Evolutionary conservation across 64 coral and sea anemone species (phyloP), one percentile per base, ranked within the genome.

Genomic region (Stichodactyla mertensii): DNA sequence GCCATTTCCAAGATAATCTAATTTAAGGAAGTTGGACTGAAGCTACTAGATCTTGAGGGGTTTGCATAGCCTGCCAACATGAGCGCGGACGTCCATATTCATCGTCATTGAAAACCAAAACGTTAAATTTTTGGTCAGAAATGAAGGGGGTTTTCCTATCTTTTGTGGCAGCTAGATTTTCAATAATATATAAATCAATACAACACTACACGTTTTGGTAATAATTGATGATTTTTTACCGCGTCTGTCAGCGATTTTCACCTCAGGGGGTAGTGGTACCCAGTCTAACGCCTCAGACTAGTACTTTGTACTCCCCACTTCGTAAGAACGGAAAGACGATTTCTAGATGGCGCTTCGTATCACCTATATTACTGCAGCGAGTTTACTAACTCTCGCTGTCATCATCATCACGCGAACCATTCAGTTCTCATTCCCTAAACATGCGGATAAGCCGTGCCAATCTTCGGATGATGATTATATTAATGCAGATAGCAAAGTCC

Each of bases 381-480:
- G 54, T 27, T 26, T 91, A 31, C 24, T 87, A 54, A 81, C 88
- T 5, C 6, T 94, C 58, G 36, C 71, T 53, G 55, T 91, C 52
- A 22, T 88, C 26, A 77, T 94, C 45, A 51, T 94, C 27, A 60
- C 59, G 6, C 77, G 92, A 78, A 94, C 92, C 51, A 36, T 94
- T 61, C 86, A 90, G 54, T 91, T 88, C 64, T 87, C 88, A 26
- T 54, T 91, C 24, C 79, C 60, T 12, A 80, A 64, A 7, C 84
- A 5, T 45, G 92, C 77, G 23, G 79, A 87, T 13, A 26, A 77
- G 18, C 92, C 92, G 16, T 91, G 89, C 54, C 56, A 22, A 36
- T 55, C 85, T 9, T 88, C 60, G 8, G 92, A 91, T 61, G 64
- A 83, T 51, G 89, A 94, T 64, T 94, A 59, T 54, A 95, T 95